These are phyloP conservation scores for Pseudopipra pipra DNA, from an alignment of 2,113 vertebrate genomes.

Conservation along the genomic window DNA sequence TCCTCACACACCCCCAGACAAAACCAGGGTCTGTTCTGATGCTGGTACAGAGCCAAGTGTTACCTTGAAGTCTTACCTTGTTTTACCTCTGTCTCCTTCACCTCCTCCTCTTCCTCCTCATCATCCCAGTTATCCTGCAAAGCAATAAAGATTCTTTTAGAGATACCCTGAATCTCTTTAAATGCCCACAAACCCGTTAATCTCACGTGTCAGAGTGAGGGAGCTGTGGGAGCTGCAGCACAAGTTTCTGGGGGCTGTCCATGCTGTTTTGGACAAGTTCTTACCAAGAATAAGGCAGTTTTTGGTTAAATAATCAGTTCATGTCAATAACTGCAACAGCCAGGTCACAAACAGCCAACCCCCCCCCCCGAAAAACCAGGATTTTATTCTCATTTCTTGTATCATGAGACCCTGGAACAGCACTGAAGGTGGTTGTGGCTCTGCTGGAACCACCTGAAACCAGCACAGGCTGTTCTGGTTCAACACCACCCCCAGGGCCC, in stretches of 20 bases:
- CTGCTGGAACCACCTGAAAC: accelerated
- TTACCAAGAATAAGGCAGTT: neutral
- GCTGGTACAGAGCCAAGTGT: accelerated
- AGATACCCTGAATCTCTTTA: neutral
- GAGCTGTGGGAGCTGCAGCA: neutral
- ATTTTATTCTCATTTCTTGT: neutral
- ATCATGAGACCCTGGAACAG: accelerated
- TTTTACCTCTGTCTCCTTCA: constrained; percentile 75
- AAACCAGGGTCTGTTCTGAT: accelerated
- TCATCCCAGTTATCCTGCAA: constrained; percentile 98
- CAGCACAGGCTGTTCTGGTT: neutral
- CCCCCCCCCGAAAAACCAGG: neutral
- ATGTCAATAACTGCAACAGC: neutral
- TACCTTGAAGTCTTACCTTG: constrained; percentile 67
- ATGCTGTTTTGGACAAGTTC: accelerated
- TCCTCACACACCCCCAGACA: neutral
- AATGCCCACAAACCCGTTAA: accelerated
- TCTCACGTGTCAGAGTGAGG: accelerated
- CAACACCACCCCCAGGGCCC: neutral
- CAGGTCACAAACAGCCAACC: neutral
- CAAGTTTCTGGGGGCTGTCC: neutral
- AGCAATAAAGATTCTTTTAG: neutral
- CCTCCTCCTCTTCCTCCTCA: constrained; percentile 80
- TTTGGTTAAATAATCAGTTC: neutral
- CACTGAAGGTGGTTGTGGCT: accelerated